A percentile compares a stretch with the other conserved stretches of the same genome.
Evolutionary conservation across 2,797 vertebrate species (phyloP).

Genomic region (Chaunax sp.): DNA sequence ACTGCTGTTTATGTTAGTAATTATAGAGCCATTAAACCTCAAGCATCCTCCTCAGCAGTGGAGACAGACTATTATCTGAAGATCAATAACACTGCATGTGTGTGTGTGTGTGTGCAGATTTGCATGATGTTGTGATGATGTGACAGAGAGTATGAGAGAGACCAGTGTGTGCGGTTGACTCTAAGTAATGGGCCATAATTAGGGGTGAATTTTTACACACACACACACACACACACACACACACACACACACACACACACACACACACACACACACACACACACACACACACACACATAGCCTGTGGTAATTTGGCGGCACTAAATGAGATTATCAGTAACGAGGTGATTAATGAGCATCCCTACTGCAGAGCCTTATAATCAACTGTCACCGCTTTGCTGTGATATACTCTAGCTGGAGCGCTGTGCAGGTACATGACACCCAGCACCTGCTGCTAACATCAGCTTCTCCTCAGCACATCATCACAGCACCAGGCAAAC

Average conservation of each 20-base stretch:
- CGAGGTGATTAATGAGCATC: constrained; percentile 77
- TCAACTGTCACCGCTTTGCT: constrained; percentile 63
- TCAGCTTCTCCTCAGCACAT: constrained; percentile 35
- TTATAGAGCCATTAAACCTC: constrained; percentile 69
- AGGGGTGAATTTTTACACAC: constrained; percentile 59
- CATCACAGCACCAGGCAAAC: constrained; percentile 28
- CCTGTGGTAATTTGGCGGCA: constrained; percentile 74
- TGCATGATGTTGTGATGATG: constrained; percentile 19
- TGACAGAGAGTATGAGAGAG: constrained; percentile 21
- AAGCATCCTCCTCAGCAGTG: constrained; percentile 55
- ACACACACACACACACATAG: constrained; percentile 50
- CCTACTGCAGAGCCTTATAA: constrained; percentile 68
- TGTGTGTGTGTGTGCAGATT: background rate
- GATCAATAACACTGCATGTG: constrained; percentile 52
- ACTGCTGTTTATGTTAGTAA: constrained; percentile 51
- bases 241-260: constrained; percentile 21
- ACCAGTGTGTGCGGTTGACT: constrained; percentile 51
- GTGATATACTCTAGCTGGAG: constrained; percentile 56
- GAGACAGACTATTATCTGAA: constrained; percentile 58
- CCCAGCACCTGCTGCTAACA: constrained; percentile 62
- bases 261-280: constrained; percentile 18
- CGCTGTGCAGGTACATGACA: constrained; percentile 49
- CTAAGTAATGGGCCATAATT: constrained; percentile 73
- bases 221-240: constrained; percentile 40
- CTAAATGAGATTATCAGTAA: constrained; percentile 77